These are phyloP conservation scores for Nematostella vectensis DNA, from an alignment of 92 coral and sea anemone species.

Conservation along the genomic window DNA sequence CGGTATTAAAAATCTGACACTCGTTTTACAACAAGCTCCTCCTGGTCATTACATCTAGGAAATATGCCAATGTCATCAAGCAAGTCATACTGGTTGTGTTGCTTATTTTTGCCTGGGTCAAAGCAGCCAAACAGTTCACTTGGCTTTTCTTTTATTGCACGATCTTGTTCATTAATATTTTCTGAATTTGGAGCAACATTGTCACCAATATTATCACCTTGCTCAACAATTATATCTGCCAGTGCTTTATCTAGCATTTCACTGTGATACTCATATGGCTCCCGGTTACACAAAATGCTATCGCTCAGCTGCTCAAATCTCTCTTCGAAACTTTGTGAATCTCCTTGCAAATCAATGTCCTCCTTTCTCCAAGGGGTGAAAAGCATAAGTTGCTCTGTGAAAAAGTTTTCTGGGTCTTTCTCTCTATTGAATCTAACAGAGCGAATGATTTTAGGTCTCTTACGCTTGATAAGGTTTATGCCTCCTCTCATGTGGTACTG, in stretches of 20 bases:
- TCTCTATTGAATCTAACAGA: conserved; percentile 50
- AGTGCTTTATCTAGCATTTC: conserved; percentile 43
- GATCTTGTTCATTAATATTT: conserved; percentile 44
- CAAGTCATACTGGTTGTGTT: conserved; percentile 51
- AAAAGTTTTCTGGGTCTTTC: conserved; percentile 45
- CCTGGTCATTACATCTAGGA: conserved; percentile 25
- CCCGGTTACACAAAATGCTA: conserved; percentile 16
- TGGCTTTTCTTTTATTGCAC: conserved; percentile 11
- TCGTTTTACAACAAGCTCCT: conserved; percentile 22
- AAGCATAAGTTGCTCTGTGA: conserved; percentile 55
- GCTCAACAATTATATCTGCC: conserved; percentile 22
- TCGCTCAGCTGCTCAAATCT: conserved; percentile 34
- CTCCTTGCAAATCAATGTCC: conserved; percentile 19
- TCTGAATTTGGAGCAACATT: conserved; percentile 35
- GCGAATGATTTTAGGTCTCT: conserved; percentile 41
- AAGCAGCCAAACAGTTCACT: conserved; percentile 58
- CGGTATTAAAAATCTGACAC: conserved; percentile 22
- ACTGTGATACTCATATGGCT: conserved; percentile 38
- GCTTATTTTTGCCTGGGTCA: conserved; percentile 48
- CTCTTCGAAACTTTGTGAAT: conserved; percentile 37
- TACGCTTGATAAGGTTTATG: conserved; percentile 39
- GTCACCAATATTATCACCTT: conserved; percentile 20
- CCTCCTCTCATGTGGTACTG: conserved; percentile 45
- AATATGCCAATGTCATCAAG: conserved; percentile 43
- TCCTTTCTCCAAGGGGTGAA: conserved; percentile 47